These are phyloP conservation scores for Heterodera carotae DNA, from an alignment of 1,140 invertebrate species.

Conservation along the genomic window DNA sequence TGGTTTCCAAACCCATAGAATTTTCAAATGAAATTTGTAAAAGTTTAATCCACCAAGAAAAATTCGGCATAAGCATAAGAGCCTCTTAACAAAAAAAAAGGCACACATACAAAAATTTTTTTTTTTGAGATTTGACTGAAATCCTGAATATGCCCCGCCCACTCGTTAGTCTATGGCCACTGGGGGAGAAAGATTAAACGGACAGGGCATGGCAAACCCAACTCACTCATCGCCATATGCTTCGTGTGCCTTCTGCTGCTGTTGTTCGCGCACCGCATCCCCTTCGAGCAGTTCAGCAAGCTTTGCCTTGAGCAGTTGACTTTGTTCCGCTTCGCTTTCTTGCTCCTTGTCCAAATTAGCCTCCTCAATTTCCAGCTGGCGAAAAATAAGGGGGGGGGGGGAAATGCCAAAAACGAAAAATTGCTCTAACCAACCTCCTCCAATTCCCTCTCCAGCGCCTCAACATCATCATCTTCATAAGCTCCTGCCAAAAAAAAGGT, in stretches of 20 bases:
- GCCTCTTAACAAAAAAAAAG: no score
- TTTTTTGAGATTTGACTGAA: conserved; percentile 1
- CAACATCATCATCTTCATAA: no score
- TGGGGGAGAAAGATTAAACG: no score
- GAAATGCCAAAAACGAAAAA: not conserved
- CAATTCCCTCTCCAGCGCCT: not conserved
- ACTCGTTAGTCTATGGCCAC: no score
- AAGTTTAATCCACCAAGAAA: no score
- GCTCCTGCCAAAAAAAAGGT: no score
- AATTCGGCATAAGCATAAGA: no score
- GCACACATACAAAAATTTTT: not conserved
- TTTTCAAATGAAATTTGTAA: no score
- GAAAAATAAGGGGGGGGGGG: not conserved
- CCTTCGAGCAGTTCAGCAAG: not conserved
- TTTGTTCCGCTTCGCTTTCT: not conserved
- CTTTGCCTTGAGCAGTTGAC: not conserved
- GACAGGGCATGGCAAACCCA: no score
- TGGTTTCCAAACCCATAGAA: no score
- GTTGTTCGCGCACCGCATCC: no score
- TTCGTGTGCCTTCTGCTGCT: not conserved
- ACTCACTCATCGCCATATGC: not conserved
- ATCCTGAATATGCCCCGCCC: no score
- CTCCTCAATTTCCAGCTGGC: conserved; percentile 6
- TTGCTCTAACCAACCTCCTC: not conserved
- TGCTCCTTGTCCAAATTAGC: not conserved